Evolutionary conservation across 2,113 vertebrate species (phyloP), one percentile per base, ranked within the genome.

Genomic region (Oxyruncus cristatus): DNA sequence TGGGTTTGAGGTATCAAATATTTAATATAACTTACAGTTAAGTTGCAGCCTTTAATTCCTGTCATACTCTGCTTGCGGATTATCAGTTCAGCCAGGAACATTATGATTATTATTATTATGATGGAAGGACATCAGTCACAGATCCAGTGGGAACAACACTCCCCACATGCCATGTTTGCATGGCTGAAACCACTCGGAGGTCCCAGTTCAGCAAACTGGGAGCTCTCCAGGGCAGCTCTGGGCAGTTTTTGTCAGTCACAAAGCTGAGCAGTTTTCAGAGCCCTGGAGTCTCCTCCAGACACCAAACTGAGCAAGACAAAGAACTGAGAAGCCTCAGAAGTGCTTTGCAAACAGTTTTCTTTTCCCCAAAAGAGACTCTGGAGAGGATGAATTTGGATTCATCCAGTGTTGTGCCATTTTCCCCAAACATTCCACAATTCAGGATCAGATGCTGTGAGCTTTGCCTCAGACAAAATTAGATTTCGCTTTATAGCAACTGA

Each of bases 81-180:
- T 23, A 6, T 6, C 13, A 50, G 26, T 6, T 75, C 39, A 41
- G 35, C 10, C 73, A 78, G 73, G 50, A 71, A 12, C 9, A 18
- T 42, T 61, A 84, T 33, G 12, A 55, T 53, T 73, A 73, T 6
- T 28, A 41, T 61, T 18, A 77, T 39, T 32, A 66, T 35, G 11
- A 2, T 2, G 6, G 41, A 61, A 91, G 44, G 32, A 49, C 4
- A 23, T 3, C 14, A 41, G 24, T n/a, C 65, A 28, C 24, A 37
- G 21, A 39, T 17, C 26, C 22, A 37, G 26, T 0, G 1, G 59
- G 63, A 78, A 2, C 13, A 15, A 15, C 14, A 4, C 23, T 55
- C 14, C 61, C 42, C 67, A 53, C n/a, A 3, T 6, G 5, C 12
- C 17, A 49, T 2, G 1, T 32, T 1, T 2, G 4, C 9, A 1